Evolutionary conservation across 2,888 invertebrate species (phyloP), one percentile per base, ranked within the genome.

Genomic region (Cryptocephalus primarius): DNA sequence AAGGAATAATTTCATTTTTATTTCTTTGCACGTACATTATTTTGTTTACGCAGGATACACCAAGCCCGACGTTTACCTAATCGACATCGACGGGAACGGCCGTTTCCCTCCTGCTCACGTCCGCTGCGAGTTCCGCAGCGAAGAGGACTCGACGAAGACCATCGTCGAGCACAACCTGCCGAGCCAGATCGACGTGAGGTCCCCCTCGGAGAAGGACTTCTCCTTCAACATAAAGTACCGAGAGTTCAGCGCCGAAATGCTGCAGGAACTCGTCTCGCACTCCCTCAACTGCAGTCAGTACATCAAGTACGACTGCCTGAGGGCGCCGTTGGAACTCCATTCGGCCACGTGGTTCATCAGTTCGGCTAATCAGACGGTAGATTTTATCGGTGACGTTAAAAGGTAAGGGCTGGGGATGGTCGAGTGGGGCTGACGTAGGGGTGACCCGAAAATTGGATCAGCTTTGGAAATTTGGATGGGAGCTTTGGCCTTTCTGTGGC

Each of bases 51-150:
- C 36, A 68, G 71, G 94, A 0, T 88, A 88, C 61, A 89, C 87
- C 0, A 82, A 88, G 56, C 89, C 92, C 34, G 92, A 92, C 57
- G 90, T 92, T 0, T 94, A 92, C 65, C 79, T 86, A 40, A 91
- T 94, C 58, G 94, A 95, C 63, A 90, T 94, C 45, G 94, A 95
- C 63, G 92, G 94, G 0, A 91, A 91, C 63, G 94, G 94, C 0
- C 81, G 86, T 48, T 88, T 91, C 63, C 90, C 92, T 3, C 93
- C 93, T 0, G 89, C 91, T 0, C 84, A 89, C 60, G 93, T 94
- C 0, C 85, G 89, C 60, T 95, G 94, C 65, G 88, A 91, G 64
- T 94, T 94, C 65, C 90, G 89, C 63, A 85, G 85, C 39, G 77
- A 87, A 59, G 88, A 88, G 49, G 88, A 89, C 63, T 78, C 82